Evolutionary conservation across 2,888 invertebrate genomes (phyloP), one percentile per base, ranked within the genome.

Genomic region (Microctonus brassicae): DNA sequence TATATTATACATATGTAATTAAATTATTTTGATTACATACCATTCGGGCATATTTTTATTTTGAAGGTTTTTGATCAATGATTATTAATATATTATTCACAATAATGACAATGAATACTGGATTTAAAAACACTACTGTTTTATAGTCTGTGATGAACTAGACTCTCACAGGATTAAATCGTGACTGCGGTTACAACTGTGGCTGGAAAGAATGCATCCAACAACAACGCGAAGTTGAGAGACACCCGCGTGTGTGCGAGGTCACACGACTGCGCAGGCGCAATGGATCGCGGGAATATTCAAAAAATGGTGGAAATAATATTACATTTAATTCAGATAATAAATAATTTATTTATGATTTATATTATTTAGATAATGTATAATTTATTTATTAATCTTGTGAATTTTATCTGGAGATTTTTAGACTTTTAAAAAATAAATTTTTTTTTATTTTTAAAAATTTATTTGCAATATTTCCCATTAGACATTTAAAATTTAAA

Each of bases 231-330:
- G 17, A 29, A 33, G 33, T 33, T 13, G 22, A 13, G 20, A 29
- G 17, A 58, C 29, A 33, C 26, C 58, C 57, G 24, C 57, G n/a
- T n/a, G n/a, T n/a, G 26, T 10, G 26, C 6, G 20, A 3, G 13
- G 2, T 26, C 34, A 6, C 17, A 20, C 33, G 17, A 58, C 33
- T 9, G 58, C 58, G 58, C 58, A 26, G 58, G n/a, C 58, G 58
- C 17, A 33, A 10, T 58, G 17, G 58, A 29, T 29, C 58, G 58
- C 58, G 58, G 58, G 58, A 58, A 33, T 4, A 58, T 58, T 58
- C 29, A 13, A 57, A 57, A 2, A 10, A 13, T 2, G 20, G 17
- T 1, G 5, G 11, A n/a, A 47, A 47, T 29, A 3, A 29, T 29
- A 29, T 29, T 29, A 29, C 29, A 29, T 29, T 29, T 29, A n/a